These are phyloP conservation scores for Tuta absoluta DNA, from an alignment of 2,888 invertebrate species.

Conservation along the genomic window DNA sequence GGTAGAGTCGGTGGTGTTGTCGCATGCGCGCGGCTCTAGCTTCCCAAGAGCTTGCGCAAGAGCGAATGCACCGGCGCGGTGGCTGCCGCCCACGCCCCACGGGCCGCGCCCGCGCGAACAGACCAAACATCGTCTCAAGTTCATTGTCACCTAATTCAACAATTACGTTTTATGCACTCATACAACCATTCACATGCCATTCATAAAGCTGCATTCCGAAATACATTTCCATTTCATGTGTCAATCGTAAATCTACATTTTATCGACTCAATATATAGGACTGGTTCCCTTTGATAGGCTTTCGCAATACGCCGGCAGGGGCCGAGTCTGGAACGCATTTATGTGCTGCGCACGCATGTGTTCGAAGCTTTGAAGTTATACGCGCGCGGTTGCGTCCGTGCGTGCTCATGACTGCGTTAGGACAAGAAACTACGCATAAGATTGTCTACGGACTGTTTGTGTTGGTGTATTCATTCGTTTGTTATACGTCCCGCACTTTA, in stretches of 20 bases:
- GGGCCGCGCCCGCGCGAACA: slow-evolving; percentile 52
- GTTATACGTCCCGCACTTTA: slow-evolving; percentile 51
- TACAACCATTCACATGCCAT: slow-evolving; percentile 12
- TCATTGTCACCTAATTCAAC: slow-evolving; percentile 66
- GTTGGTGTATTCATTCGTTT: slow-evolving; percentile 42
- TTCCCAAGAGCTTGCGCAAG: slow-evolving; percentile 72
- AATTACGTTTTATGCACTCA: slow-evolving; percentile 35
- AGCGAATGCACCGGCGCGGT: slow-evolving; percentile 59
- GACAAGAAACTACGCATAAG: slow-evolving; percentile 19
- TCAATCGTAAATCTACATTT: slow-evolving; percentile 24
- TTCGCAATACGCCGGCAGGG: slow-evolving; percentile 18
- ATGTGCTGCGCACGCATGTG: slow-evolving; percentile 23
- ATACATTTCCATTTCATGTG: slow-evolving; percentile 16
- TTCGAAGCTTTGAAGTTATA: slow-evolving; percentile 19
- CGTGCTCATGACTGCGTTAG: slow-evolving; percentile 23
- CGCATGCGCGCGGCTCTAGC: slow-evolving; percentile 51
- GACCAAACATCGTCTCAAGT: slow-evolving; percentile 59
- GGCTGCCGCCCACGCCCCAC: slow-evolving; percentile 32
- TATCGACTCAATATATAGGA: slow-evolving; percentile 22
- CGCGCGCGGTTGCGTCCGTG: slow-evolving; percentile 13
- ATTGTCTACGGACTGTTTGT: slow-evolving; percentile 44
- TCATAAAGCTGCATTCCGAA: slow-evolving; percentile 12
- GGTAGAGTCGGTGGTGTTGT: slow-evolving; percentile 56
- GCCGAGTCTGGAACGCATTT: slow-evolving; percentile 26
- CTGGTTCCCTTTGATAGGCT: slow-evolving; percentile 23